Base-by-base conservation (phyloP, 2,888 invertebrate genomes). In the Liodrosophila aerea region DNA sequence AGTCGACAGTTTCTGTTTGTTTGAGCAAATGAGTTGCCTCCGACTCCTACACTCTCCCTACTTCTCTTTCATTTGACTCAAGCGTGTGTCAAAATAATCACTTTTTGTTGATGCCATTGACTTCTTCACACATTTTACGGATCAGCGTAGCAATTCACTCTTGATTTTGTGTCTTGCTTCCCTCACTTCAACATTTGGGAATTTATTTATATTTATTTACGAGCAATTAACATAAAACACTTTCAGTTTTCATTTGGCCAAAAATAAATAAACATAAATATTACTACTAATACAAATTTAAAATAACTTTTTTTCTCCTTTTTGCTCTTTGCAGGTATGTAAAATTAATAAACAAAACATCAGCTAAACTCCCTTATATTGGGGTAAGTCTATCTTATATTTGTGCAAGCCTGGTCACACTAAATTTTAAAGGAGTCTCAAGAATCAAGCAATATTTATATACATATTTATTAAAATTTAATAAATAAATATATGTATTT, bases 221-320 rank as follows among this genome's bases (percentile, higher is more conserved):
- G 50, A 60, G 58, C 76, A 78, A 82, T 82, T 77, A 82, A 46
- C 16, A 12, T 36, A 33, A 54, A 62, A 49, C 69, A 62, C 76
- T 64, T 75, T 71, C 41, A 9, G 44, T 73, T 64, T 57, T 50
- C 9, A 33, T 45, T 56, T 49, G 49, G 41, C 12, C 43, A 45
- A 16, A 30, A 18, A 30, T 43, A 46, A 52, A 18, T 13, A 22
- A 16, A 5, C 4, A 29, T 4, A 50, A 22, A 31, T 8, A 43
- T 22, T 22, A 4, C 5, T 4, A 47, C 31, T 33, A 39, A 41
- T 7, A 34, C 39, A 33, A 43, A 57, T 54, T 37, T 61, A 56
- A 33, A 61, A 33, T 29, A 41, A 15, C n/a, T 49, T 29, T 51
- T 30, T 51, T 30, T 37, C n/a, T 34, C 5, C 29, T 58, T 33